Conservation (phyloP, 2,113 vertebrate species). For the Bos taurus region DNA sequence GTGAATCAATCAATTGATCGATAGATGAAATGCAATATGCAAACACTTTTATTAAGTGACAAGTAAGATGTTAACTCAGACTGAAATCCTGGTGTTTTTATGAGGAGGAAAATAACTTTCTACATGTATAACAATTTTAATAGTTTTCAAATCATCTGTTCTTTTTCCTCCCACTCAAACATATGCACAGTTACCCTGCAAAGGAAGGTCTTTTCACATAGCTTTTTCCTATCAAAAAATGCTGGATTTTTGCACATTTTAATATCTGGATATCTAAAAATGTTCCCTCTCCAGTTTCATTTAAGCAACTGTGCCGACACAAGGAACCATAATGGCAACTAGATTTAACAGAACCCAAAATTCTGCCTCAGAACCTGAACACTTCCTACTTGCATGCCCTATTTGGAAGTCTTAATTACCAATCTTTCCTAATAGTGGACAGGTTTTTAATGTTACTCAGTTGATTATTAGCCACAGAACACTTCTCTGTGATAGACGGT, state of each 20-base stretch:
- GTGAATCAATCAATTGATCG: not conserved
- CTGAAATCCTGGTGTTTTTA: not conserved
- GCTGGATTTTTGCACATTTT: constrained; percentile 31
- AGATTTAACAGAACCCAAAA: not conserved
- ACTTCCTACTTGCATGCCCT: not conserved
- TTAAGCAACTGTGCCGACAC: not conserved
- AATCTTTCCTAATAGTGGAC: not conserved
- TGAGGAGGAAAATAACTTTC: constrained; percentile 41
- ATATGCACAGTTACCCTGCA: constrained; percentile 40
- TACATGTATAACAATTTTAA: constrained; percentile 39
- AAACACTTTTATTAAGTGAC: constrained; percentile 23
- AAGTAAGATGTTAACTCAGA: not conserved
- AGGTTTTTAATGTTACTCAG: constrained; percentile 41
- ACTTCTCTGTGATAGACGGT: not conserved
- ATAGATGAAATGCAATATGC: not conserved
- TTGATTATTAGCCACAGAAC: constrained; percentile 2
- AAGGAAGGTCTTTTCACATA: constrained; percentile 28
- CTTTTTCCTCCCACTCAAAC: constrained; percentile 56
- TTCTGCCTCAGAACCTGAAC: not conserved
- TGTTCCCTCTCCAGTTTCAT: not conserved
- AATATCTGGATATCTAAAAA: constrained; percentile 55
- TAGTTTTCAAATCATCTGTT: constrained; percentile 55
- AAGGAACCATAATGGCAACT: not conserved
- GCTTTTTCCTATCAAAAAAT: constrained; percentile 45
- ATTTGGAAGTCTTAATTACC: not conserved